Base-by-base conservation (phyloP, 2,888 invertebrate genomes). In the Trissonchulus latispiculum region DNA sequence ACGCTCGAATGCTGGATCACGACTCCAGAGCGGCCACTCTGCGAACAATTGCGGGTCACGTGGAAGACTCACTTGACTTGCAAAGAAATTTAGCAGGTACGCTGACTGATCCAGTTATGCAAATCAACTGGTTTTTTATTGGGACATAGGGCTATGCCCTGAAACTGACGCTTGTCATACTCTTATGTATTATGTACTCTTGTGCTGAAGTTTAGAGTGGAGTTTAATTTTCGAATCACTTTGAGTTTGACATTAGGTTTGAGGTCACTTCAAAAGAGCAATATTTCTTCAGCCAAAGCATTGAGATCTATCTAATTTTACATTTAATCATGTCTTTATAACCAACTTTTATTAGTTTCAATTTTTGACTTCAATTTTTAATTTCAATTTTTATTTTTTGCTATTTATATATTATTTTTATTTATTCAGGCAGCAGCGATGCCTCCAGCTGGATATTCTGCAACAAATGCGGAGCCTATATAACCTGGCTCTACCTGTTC, bases 1-100 rank as follows among this genome's bases (percentile, higher is more conserved):
- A 86, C 76, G 82, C 82, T 18, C 77, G 82, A 18, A 82, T 82
- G 82, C 82, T 82, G 82, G 82, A 82, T 76, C 77, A 78, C 18
- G 82, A 82, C 72, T 82, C 82, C 18, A 72, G 82, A 32, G 79
- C 79, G 18, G 82, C 82, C 37, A 82, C 82, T 8, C 81, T 82
- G 59, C 81, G 80, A 75, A 82, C 82, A 23, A 82, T 82, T 28
- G 82, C 82, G 59, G 81, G 82, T 1, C 82, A 82, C 76, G 81
- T 82, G 82, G 82, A 83, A 72, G 82, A 82, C 73, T 81, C 82
- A 23, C 76, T 82, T 3, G 82, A 82, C 75, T 80, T 82, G 37
- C 82, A 82, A 72, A 73, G 81, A 76, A n/a, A n/a, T n/a, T n/a
- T n/a, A n/a, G n/a, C 82, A 82, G 75, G 82, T 81, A 59, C 23